Evolutionary conservation across 2,888 invertebrate species (phyloP).

Genomic region (Agrochola lota): DNA sequence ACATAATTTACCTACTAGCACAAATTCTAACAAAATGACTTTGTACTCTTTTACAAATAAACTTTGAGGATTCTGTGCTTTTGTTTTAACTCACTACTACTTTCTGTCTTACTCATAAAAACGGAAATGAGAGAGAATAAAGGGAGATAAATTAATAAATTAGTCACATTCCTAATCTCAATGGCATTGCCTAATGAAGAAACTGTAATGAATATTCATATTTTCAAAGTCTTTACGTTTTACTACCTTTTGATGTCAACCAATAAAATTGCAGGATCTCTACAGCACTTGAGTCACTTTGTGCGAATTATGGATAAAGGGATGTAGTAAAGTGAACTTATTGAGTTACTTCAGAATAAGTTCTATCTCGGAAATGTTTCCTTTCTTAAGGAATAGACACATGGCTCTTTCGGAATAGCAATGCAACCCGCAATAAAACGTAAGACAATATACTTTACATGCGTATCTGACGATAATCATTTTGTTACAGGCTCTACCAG

Average conservation of each 20-base stretch:
- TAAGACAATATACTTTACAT: not conserved
- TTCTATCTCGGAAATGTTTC: constrained; percentile 7
- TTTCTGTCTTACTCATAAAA: constrained; percentile 8
- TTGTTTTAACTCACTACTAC: not conserved
- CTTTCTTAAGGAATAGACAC: not conserved
- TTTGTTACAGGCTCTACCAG: constrained; percentile 93
- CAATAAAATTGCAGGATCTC: constrained; percentile 52
- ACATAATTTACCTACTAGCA: not conserved
- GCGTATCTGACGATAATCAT: not conserved
- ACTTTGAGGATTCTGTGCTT: not conserved
- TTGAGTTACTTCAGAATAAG: constrained; percentile 41
- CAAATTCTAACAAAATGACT: not conserved
- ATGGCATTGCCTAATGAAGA: constrained; percentile 44
- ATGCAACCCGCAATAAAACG: not conserved
- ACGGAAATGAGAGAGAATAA: constrained; percentile 8
- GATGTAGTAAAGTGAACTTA: constrained; percentile 44
- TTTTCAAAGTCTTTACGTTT: constrained; percentile 56
- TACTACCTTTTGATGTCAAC: constrained; percentile 55
- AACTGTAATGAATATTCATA: constrained; percentile 59
- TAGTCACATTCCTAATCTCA: constrained; percentile 43
- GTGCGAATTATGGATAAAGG: constrained; percentile 30
- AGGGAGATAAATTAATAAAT: constrained; percentile 38
- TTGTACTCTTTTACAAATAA: not conserved
- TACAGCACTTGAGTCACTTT: constrained; percentile 21
- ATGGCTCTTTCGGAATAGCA: not conserved